phyloP scores from a whole-genome alignment of 1,140 invertebrate genomes.

The Leptinotarsa defecta region DNA sequence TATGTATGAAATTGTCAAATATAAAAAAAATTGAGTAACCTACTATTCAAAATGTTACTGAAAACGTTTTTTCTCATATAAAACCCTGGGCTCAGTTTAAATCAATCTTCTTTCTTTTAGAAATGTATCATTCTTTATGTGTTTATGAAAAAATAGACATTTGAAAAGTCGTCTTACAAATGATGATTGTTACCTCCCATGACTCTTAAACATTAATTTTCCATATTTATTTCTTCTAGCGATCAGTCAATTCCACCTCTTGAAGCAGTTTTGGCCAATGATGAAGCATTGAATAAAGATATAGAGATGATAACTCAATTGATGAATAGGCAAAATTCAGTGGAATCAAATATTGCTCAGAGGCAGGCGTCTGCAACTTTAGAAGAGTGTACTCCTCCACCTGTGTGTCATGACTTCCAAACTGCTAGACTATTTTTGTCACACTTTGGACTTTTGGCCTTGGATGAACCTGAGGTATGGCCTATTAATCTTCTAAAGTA shows the following conservation, averaged over 20 bases:
- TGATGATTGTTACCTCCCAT: too few species aligned
- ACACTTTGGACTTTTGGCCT: slow-evolving; percentile 89
- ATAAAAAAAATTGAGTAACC: too few species aligned
- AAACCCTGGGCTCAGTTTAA: too few species aligned
- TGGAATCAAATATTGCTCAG: slow-evolving; percentile 53
- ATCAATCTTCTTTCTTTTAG: too few species aligned
- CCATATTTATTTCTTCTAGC: slow-evolving; percentile 53
- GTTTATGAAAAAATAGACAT: too few species aligned
- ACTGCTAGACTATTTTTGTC: slow-evolving; percentile 91
- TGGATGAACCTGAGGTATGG: slow-evolving; percentile 67
- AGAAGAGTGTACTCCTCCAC: slow-evolving; percentile 70
- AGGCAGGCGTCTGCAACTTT: slow-evolving; percentile 53
- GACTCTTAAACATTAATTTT: neutral
- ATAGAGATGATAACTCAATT: slow-evolving; percentile 63
- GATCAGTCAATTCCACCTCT: slow-evolving; percentile 74
- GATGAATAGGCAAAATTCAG: slow-evolving; percentile 57
- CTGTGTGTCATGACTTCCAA: slow-evolving; percentile 88
- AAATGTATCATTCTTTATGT: too few species aligned
- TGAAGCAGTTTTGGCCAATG: slow-evolving; percentile 64
- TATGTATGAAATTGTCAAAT: too few species aligned
- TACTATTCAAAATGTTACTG: too few species aligned
- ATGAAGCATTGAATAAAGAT: slow-evolving; percentile 59
- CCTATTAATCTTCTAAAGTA: slow-evolving; percentile 24
- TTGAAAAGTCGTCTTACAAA: too few species aligned
- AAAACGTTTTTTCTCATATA: too few species aligned